Evolutionary conservation across 2,797 vertebrate genomes (phyloP).

Genomic region (Melanotaenia boesemani): DNA sequence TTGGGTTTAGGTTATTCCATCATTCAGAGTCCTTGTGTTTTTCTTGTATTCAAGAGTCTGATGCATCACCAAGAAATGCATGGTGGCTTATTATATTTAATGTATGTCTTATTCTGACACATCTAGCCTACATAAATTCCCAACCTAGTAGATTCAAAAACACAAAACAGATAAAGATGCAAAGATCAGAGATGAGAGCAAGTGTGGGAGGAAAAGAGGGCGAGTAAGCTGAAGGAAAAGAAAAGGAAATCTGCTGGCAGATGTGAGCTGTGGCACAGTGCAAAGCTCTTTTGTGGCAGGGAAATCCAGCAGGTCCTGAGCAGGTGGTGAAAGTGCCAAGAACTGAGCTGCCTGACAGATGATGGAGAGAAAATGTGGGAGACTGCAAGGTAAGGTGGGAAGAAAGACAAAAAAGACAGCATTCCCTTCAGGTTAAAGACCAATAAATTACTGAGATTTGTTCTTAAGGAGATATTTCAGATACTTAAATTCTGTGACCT

Average conservation of each 20-base stretch:
- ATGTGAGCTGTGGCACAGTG: slow-evolving; percentile 49
- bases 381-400: slow-evolving; percentile 57
- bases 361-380: slow-evolving; percentile 52
- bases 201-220: slow-evolving; percentile 21
- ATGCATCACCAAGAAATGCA: neutral
- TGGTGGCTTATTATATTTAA: neutral
- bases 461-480: neutral
- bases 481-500: neutral
- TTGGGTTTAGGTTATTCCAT: neutral
- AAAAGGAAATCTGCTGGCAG: slow-evolving; percentile 56
- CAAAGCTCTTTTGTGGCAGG: slow-evolving; percentile 67
- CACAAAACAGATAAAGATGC: slow-evolving; percentile 36
- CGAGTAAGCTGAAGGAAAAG: slow-evolving; percentile 31
- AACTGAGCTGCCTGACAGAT: slow-evolving; percentile 69
- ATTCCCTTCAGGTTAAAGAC: slow-evolving; percentile 11
- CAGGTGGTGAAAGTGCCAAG: slow-evolving; percentile 63
- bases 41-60: neutral
- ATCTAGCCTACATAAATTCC: neutral
- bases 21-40: too few relatives aligned
- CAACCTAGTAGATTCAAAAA: slow-evolving; percentile 15
- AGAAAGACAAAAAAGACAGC: slow-evolving; percentile 25
- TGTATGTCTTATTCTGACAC: too few relatives aligned
- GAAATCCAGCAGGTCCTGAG: slow-evolving; percentile 69
- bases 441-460: slow-evolving; percentile 3
- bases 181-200: slow-evolving; percentile 28